Evolutionary conservation across 2,888 invertebrate genomes (phyloP).

Genomic region (Criorhina ranunculi): DNA sequence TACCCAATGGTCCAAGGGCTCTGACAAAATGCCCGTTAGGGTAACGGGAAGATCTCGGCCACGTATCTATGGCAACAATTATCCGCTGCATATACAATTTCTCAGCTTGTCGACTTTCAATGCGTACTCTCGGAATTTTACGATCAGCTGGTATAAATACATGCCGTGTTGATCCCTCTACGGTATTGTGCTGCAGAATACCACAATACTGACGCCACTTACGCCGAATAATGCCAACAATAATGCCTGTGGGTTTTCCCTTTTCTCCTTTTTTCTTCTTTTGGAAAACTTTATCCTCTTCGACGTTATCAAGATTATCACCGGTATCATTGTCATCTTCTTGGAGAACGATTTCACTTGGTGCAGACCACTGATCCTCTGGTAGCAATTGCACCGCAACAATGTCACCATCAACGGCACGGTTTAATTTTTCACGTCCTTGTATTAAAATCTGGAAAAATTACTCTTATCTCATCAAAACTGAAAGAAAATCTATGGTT

Average conservation of each 20-base stretch:
- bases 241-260: slow-evolving; percentile 89
- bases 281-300: slow-evolving; percentile 85
- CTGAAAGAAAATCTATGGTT: not conserved
- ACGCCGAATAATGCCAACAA: slow-evolving; percentile 97
- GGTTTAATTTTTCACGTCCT: slow-evolving; percentile 93
- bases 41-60: slow-evolving; percentile 97
- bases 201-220: slow-evolving; percentile 99
- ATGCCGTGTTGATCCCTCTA: slow-evolving; percentile 90
- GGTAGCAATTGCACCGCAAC: slow-evolving; percentile 96
- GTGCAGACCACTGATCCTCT: slow-evolving; percentile 94
- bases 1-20: slow-evolving; percentile 95
- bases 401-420: slow-evolving; percentile 97
- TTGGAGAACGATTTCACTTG: slow-evolving; percentile 93
- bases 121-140: slow-evolving; percentile 96
- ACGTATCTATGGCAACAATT: slow-evolving; percentile 97
- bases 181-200: slow-evolving; percentile 91
- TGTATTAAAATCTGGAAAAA: slow-evolving; percentile 90
- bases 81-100: slow-evolving; percentile 93
- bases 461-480: not conserved
- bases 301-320: slow-evolving; percentile 87
- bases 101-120: slow-evolving; percentile 97
- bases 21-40: slow-evolving; percentile 98
- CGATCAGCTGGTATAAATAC: slow-evolving; percentile 97
- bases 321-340: slow-evolving; percentile 90
- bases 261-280: slow-evolving; percentile 80